Conservation (phyloP, 1,140 invertebrate species). For the Gyrodactylus bullatarudis region DNA sequence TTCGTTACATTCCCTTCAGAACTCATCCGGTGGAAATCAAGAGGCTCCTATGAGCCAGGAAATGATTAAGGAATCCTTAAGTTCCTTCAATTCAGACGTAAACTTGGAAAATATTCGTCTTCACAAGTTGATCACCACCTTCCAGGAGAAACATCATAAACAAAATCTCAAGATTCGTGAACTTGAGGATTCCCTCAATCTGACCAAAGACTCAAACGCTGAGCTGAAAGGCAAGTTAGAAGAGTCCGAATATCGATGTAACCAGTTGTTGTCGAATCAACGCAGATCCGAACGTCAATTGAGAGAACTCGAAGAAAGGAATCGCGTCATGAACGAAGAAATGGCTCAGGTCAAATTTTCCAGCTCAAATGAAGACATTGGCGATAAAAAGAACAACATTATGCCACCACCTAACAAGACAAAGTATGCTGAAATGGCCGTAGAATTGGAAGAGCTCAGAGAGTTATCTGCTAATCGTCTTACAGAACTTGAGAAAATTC, state of each 20-base stretch:
- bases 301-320: not conserved
- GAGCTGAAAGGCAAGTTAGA: not conserved
- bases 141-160: not conserved
- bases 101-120: not conserved
- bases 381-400: not conserved
- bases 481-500: constrained; percentile 1
- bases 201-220: not conserved
- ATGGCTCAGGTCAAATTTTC: not conserved
- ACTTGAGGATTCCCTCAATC: not conserved
- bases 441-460: not conserved
- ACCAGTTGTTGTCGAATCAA: not conserved
- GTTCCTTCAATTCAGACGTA: not conserved
- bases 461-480: not conserved
- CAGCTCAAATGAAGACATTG: not conserved
- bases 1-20: too few species aligned
- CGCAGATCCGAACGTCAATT: not conserved
- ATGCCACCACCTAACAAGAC: not conserved
- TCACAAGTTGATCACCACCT: not conserved
- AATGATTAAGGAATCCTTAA: not conserved
- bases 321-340: not conserved
- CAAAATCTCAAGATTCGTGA: not conserved
- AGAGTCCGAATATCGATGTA: not conserved
- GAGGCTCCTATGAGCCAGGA: not conserved
- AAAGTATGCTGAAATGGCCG: not conserved
- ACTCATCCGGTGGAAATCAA: not conserved